These are phyloP conservation scores for Eurois occulta DNA, from an alignment of 2,888 invertebrate species.

Conservation along the genomic window DNA sequence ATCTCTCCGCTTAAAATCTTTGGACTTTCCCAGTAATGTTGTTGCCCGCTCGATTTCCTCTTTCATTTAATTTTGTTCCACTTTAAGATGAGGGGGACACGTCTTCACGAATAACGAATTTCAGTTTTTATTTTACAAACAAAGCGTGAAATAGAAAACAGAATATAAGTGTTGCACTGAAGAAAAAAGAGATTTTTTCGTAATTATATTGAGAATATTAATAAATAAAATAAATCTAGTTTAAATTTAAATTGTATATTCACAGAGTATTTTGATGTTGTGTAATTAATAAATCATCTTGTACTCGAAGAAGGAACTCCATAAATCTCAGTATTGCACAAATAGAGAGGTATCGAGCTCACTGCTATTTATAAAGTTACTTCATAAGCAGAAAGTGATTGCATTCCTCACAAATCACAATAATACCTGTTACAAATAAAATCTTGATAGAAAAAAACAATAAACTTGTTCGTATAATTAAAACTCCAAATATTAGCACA, in stretches of 20 bases:
- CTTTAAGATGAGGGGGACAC: neutral
- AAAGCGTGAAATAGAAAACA: conserved; percentile 26
- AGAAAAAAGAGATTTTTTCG: neutral
- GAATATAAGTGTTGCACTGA: neutral
- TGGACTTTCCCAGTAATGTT: neutral
- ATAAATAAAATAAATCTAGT: neutral
- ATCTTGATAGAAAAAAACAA: neutral
- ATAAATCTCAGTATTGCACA: conserved; percentile 50
- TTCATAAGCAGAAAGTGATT: conserved; percentile 31
- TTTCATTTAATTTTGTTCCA: conserved; percentile 25
- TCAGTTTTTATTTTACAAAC: conserved; percentile 23
- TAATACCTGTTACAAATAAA: neutral
- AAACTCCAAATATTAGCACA: neutral
- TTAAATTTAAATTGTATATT: neutral
- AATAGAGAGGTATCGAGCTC: conserved; percentile 29
- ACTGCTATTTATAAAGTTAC: conserved; percentile 30
- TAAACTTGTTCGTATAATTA: neutral
- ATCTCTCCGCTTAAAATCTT: neutral
- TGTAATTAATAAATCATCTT: conserved; percentile 48
- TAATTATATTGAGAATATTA: neutral
- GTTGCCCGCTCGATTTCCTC: conserved; percentile 28
- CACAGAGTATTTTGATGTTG: conserved; percentile 11
- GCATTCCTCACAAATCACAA: neutral
- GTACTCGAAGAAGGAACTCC: conserved; percentile 5
- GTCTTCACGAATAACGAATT: conserved; percentile 16